These are phyloP conservation scores for Alosa alosa DNA, from an alignment of 2,113 vertebrate species.

Conservation along the genomic window DNA sequence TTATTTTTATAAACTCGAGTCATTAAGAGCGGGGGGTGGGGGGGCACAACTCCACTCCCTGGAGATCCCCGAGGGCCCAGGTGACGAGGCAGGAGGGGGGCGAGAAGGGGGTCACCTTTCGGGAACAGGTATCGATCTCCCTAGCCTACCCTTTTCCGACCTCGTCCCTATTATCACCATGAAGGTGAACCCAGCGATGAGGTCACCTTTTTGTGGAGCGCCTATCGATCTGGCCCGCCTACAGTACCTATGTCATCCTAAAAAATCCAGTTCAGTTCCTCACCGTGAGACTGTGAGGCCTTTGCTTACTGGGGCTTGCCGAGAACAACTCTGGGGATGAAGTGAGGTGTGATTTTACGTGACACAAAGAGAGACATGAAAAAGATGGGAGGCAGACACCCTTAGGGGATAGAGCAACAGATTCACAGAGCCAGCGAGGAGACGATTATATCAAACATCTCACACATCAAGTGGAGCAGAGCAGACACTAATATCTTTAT, in stretches of 20 bases:
- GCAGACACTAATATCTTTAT: neutral
- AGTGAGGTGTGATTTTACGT: neutral
- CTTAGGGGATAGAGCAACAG: neutral
- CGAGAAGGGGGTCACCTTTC: conserved; percentile 40
- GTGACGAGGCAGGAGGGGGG: conserved; percentile 1
- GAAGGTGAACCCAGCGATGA: conserved; percentile 24
- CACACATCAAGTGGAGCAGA: neutral
- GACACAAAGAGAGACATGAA: conserved; percentile 5
- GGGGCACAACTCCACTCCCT: conserved; percentile 32
- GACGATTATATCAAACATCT: neutral
- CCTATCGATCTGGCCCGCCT: conserved; percentile 17
- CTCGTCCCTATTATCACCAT: conserved; percentile 18
- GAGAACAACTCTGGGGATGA: neutral
- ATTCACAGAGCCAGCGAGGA: neutral
- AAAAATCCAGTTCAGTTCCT: neutral
- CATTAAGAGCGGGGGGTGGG: conserved; percentile 33
- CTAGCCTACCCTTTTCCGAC: conserved; percentile 10
- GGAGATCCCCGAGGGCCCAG: conserved; percentile 29
- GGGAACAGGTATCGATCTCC: conserved; percentile 40
- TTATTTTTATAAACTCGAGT: conserved; percentile 40
- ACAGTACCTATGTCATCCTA: neutral
- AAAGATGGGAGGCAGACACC: neutral
- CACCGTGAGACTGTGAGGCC: neutral
- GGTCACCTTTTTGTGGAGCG: conserved; percentile 32
- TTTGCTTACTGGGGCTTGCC: neutral